Base-by-base conservation (phyloP, 2,888 invertebrate genomes). In the Nomada lathburiana region DNA sequence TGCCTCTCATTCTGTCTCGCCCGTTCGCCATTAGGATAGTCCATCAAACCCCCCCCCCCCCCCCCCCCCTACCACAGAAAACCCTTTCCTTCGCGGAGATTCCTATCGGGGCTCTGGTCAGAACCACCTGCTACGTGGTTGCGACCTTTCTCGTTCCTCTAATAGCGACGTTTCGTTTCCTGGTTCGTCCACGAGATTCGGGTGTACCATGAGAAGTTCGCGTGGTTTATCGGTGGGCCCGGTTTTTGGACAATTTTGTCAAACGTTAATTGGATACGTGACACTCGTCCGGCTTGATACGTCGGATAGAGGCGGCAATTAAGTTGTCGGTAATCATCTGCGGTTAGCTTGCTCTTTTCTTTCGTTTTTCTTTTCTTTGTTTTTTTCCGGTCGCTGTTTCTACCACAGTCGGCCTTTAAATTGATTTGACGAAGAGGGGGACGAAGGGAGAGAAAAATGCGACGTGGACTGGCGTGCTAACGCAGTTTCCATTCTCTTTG, bases 51-150 rank as follows among this genome's bases (percentile, higher is more conserved):
- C n/a, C n/a, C n/a, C n/a, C n/a, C n/a, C n/a, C n/a, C n/a, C n/a
- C n/a, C n/a, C n/a, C n/a, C 13, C 57, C 57, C 47, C 16, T 11
- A 16, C n/a, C 55, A 50, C 55, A 29, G 18, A 47, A 75, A 47
- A 18, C n/a, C 44, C 68, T 68, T 76, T 82, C 63, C 75, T 86
- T 76, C 67, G 55, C 26, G 13, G 36, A 69, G 70, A 82, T 86
- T 79, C 80, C 87, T 82, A 63, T 84, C 73, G 18, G 29, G 2
- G 26, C 26, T 11, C 36, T 26, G 59, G 18, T 29, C 47, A 20
- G 55, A 68, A 71, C 76, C 81, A 79, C 76, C 78, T 86, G 78
- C 78, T 82, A 63, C 62, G 9, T 26, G 76, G 23, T 26, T 52
- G 20, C 20, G 13, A 26, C 44, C n/a, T 71, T 62, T 50, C 36